Base-by-base conservation (phyloP, 2,113 vertebrate genomes). In the Etheostoma cragini region DNA sequence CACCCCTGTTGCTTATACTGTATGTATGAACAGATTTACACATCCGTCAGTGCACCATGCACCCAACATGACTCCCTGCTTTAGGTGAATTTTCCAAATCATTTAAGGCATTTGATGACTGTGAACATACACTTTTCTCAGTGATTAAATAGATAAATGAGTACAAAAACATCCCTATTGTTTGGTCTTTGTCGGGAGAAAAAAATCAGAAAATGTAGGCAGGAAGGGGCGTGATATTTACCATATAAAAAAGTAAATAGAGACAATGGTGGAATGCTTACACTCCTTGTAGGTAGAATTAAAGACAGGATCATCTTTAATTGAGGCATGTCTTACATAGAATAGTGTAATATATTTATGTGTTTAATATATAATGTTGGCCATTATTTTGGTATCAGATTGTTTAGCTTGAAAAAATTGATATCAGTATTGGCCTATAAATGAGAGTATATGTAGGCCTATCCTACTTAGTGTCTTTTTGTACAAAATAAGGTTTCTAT, bases 61-160 rank as follows among this genome's bases (percentile, higher is more conserved):
- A 11, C 56, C 16, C 4, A 50, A 24, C 50, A 52, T 49, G 15
- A 62, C 47, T 22, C 24, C 17, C 26, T 50, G 24, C 16, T 60
- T n/a, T n/a, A n/a, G n/a, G n/a, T n/a, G n/a, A n/a, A n/a, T 49
- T 61, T 72, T 72, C 13, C 56, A 72, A 4, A 12, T 50, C 26
- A 61, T 61, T 12, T 17, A 57, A 38, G 35, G 7, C 57, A 62
- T 35, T 52, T 38, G 5, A 35, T n/a, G 4, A 61, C 4, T 35
- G 26, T 60, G 19, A 47, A n/a, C 22, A n/a, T 11, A 16, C 1
- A 2, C 1, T 58, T 47, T 21, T 58, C 8, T 54, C 1, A 26
- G 35, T 19, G 52, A 26, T 8, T 24, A 30, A 17, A 71, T 33
- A 52, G 47, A 50, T 33, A 33, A 35, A 33, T 5, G 10, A 10